These are phyloP conservation scores for Pogonognathellus flavescens DNA, from an alignment of 1,140 invertebrate species.

Conservation along the genomic window DNA sequence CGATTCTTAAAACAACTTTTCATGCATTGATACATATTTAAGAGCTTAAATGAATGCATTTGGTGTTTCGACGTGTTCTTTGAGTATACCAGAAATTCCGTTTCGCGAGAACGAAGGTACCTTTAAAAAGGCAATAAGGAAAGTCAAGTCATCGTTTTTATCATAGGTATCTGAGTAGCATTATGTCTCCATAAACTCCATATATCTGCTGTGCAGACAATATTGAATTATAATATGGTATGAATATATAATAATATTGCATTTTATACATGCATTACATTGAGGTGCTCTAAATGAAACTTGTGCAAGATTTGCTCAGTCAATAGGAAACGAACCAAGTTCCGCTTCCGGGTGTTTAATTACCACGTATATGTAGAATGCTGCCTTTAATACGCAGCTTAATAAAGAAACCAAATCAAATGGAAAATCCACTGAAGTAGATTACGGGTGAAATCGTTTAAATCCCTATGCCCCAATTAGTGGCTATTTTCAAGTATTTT, in stretches of 20 bases:
- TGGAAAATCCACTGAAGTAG: no score
- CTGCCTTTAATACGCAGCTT: no score
- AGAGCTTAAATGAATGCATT: conserved; percentile 38
- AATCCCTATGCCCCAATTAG: no score
- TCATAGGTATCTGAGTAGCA: not conserved
- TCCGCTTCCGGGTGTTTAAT: no score
- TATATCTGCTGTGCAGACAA: not conserved
- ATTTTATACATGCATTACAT: not conserved
- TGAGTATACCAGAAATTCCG: conserved; percentile 36
- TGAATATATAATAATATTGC: not conserved
- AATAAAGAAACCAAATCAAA: no score
- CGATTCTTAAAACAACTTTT: conserved; percentile 8
- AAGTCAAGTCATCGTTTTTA: not conserved
- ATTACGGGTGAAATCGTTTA: no score
- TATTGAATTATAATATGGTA: conserved; percentile 9
- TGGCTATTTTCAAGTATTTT: no score
- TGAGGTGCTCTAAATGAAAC: conserved; percentile 3
- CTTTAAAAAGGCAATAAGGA: no score
- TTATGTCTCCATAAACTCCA: no score
- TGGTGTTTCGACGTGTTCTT: conserved; percentile 20
- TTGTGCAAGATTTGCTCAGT: conserved; percentile 22
- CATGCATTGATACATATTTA: not conserved
- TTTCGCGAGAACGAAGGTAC: conserved; percentile 17
- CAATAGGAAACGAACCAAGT: not conserved
- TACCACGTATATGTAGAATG: no score